Percentiles rank a stretch among this genome's conserved stretches.
phyloP scores from a whole-genome alignment of 2,888 invertebrate species.

The Isotomurus palustris region DNA sequence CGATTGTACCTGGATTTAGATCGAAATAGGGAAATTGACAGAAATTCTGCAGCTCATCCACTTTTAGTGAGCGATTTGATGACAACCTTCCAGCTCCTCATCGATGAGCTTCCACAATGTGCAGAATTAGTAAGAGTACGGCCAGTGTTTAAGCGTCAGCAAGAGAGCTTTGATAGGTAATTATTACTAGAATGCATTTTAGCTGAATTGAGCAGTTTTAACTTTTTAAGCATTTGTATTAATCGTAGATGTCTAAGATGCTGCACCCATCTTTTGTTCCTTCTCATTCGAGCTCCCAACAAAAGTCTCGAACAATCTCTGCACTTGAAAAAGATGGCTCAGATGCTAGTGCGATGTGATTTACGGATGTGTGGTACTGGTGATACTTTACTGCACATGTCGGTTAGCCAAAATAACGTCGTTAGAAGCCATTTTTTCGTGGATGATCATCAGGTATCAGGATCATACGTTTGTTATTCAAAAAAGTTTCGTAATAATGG shows the following conservation, averaged over 20 bases:
- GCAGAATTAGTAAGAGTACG: slow-evolving; percentile 54
- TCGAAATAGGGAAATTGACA: slow-evolving; percentile 34
- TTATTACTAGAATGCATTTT: neutral
- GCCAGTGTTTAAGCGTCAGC: slow-evolving; percentile 71
- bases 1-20: slow-evolving; percentile 45
- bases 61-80: slow-evolving; percentile 60
- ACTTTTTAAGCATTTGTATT: neutral
- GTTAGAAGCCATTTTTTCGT: slow-evolving; percentile 71
- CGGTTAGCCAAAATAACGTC: slow-evolving; percentile 70
- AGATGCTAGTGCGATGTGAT: slow-evolving; percentile 58
- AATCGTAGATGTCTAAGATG: slow-evolving; percentile 59
- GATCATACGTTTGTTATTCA: neutral
- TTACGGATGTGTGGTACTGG: slow-evolving; percentile 62
- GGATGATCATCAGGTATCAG: slow-evolving; percentile 60
- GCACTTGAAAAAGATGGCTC: slow-evolving; percentile 40
- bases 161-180: slow-evolving; percentile 74
- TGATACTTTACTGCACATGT: slow-evolving; percentile 79
- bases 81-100: slow-evolving; percentile 64
- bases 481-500: neutral
- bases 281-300: slow-evolving; percentile 61
- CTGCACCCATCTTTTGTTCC: slow-evolving; percentile 69
- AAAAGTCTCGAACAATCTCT: slow-evolving; percentile 34
- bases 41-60: slow-evolving; percentile 31
- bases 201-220: neutral
- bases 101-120: slow-evolving; percentile 58